Base-by-base conservation (phyloP, 1,140 invertebrate species). In the Goniozus legneri region DNA sequence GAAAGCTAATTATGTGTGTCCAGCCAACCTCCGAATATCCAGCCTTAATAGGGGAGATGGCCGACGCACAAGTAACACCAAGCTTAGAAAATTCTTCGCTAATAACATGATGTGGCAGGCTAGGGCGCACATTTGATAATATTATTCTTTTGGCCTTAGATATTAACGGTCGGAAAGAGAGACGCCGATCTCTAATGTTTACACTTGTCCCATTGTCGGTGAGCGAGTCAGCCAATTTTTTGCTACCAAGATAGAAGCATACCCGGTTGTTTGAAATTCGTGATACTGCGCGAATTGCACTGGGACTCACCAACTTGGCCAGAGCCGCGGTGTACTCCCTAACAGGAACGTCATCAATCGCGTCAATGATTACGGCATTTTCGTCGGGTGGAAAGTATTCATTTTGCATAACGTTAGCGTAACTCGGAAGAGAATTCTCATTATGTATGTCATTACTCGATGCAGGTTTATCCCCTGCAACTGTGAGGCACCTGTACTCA, bases 121-220 rank as follows among this genome's bases (percentile, higher is more conserved):
- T 22, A 3, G 36, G 42, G 15, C 27, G 43, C 4, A 45, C 43
- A 10, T 52, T 52, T 6, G 49, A 52, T 3, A 52, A 15, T 2
- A 46, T 41, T 24, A 52, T 36, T 8, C 33, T 22, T 20, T 46
- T 41, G 38, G 18, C 43, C 18, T 21, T 41, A 3, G 49, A 15
- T 8, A 52, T 31, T 10, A 52, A 13, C 14, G 32, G 32, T 33
- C 32, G 6, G 8, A 33, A 4, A 4, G 8, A 10, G 4, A 13
- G 3, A 4, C 4, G 3, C 4, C 13, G 32, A 8, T 4, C 8
- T 3, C 13, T 33, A n/a, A 33, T 33, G 6, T 8, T 13, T 33
- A 33, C n/a, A 12, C 13, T 7, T 30, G 33, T 6, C 2, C 37
- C 1, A 18, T 47, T 39, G 2, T 24, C 18, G 2, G 35, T 38